Evolutionary conservation across 1,140 invertebrate genomes (phyloP).

Genomic region (Ceratina japonica): DNA sequence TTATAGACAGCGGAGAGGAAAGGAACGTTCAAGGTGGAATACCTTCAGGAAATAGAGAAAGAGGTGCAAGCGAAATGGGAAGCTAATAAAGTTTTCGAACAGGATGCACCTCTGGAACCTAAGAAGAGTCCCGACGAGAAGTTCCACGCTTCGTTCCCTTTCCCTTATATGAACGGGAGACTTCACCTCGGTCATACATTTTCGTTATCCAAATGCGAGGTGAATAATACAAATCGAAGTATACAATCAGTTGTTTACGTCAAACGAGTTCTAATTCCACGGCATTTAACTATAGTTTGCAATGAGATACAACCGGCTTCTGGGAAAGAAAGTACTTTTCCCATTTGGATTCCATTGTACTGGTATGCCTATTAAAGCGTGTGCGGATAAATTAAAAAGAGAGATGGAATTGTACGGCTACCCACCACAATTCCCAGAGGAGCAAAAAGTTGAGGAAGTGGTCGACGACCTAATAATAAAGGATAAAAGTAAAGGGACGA

Average conservation of each 20-base stretch:
- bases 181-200: conserved; percentile 99
- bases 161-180: conserved; percentile 99
- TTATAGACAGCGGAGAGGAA: conserved; percentile 86
- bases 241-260: not conserved
- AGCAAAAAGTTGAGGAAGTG: conserved; percentile 78
- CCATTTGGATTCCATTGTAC: conserved; percentile 99
- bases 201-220: conserved; percentile 97
- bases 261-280: too few species aligned
- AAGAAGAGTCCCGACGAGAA: conserved; percentile 86
- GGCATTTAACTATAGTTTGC: conserved; percentile 86
- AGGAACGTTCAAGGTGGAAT: conserved; percentile 95
- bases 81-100: conserved; percentile 87
- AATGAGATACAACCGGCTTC: conserved; percentile 92
- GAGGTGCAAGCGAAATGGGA: conserved; percentile 93
- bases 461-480: conserved; percentile 85
- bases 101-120: conserved; percentile 84
- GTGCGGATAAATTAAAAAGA: conserved; percentile 97
- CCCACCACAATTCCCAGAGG: conserved; percentile 94
- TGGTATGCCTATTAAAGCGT: conserved; percentile 98
- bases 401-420: conserved; percentile 96
- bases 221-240: conserved; percentile 63
- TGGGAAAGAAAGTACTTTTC: conserved; percentile 95
- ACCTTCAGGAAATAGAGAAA: conserved; percentile 92
- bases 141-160: conserved; percentile 97
- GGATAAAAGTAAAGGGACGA: conserved; percentile 99